Conservation (phyloP, 2,888 invertebrate species). For the Prosapia bicincta region DNA sequence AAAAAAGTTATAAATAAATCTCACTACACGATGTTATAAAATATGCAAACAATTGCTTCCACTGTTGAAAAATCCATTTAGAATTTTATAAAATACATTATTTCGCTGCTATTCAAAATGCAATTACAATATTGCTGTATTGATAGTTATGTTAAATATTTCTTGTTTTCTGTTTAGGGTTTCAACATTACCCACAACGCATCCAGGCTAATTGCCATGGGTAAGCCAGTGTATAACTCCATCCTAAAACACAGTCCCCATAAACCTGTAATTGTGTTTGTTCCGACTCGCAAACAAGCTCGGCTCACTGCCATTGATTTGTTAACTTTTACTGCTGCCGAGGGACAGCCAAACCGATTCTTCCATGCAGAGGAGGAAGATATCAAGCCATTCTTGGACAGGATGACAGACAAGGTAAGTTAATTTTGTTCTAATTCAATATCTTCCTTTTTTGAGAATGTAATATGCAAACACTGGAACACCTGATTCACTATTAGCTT, state of each 20-base stretch:
- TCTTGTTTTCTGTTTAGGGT: conserved; percentile 56
- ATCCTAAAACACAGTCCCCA: conserved; percentile 78
- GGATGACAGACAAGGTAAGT: conserved; percentile 82
- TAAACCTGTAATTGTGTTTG: conserved; percentile 86
- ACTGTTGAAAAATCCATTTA: too few species aligned
- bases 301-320: conserved; percentile 94
- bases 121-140: too few species aligned
- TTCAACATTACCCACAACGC: conserved; percentile 98
- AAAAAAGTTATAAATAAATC: too few species aligned
- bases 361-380: conserved; percentile 85
- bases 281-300: conserved; percentile 87
- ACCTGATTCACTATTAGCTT: too few species aligned
- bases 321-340: conserved; percentile 89
- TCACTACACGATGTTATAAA: too few species aligned
- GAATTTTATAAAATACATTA: too few species aligned
- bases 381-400: conserved; percentile 82
- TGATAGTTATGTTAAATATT: too few species aligned
- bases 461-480: too few species aligned
- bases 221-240: conserved; percentile 94
- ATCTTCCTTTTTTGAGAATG: too few species aligned
- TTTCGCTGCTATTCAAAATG: too few species aligned
- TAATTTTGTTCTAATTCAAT: too few species aligned
- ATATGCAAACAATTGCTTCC: too few species aligned
- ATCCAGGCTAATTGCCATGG: conserved; percentile 95
- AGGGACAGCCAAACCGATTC: conserved; percentile 81